Base-by-base conservation (phyloP, 2,888 invertebrate genomes). In the Isotomurus palustris region DNA sequence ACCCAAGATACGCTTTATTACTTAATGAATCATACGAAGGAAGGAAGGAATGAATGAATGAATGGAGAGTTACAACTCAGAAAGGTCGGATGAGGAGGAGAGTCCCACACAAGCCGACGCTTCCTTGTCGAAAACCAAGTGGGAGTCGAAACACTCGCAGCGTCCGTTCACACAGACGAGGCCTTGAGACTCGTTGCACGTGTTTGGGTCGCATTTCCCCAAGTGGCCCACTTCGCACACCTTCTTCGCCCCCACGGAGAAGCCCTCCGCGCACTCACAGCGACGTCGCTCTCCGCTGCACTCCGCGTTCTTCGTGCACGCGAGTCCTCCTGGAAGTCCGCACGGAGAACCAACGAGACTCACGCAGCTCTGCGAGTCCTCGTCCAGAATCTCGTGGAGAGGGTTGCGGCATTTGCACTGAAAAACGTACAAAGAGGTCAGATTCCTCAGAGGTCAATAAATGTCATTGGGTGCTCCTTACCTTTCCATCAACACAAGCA, bases 371-470 rank as follows among this genome's bases (percentile, higher is more conserved):
- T 60, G 60, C 2, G 53, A 49, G 47, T 58, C 53, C 22, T 60
- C 60, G 29, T 64, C 52, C 5, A 64, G 40, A 3, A 50, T 53
- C 32, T 64, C 60, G 29, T 64, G 56, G 3, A 64, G 43, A 1
- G 64, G 58, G 52, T 64, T 64, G 25, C 64, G 25, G 40, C 62
- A 62, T 45, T 55, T 58, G 41, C 60, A 60, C 57, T 60, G 22
- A 14, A 49, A 56, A 29, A 3, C 29, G 14, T 17, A 43, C 14
- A 10, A 32, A 32, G 32, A 32, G 8, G 32, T 32, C 32, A 8
- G 8, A 32, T 10, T 32, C 32, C 14, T 32, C 32, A 32, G 32
- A 14, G 8, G 8, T 10, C 14, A 32, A 51, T 17, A 2, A 6
- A 21, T 38, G 21, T 22, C 17, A 17, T 53, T 25, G 28, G 24